phyloP scores from a whole-genome alignment of 2,113 vertebrate genomes.

The Prochilodus magdalenae region DNA sequence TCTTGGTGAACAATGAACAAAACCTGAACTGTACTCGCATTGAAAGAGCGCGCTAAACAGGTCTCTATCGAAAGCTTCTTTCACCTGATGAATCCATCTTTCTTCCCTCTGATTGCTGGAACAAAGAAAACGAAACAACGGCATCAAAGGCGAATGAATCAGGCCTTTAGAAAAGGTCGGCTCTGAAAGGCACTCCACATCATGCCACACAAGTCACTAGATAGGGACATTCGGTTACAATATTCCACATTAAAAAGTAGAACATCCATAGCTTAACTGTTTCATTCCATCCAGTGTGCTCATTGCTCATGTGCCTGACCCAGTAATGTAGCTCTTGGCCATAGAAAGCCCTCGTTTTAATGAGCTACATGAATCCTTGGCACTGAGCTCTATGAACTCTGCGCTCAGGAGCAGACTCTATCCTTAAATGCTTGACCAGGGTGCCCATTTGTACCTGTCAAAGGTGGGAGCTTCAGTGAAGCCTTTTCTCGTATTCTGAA shows the following conservation, averaged over 20 bases:
- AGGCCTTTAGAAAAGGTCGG: background rate
- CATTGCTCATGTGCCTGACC: slow-evolving; percentile 11
- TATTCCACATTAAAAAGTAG: slow-evolving; percentile 9
- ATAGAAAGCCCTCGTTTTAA: slow-evolving; percentile 1
- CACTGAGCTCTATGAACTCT: background rate
- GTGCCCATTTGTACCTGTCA: slow-evolving; percentile 47
- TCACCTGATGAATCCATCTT: too few relatives aligned
- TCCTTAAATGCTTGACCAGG: slow-evolving; percentile 12
- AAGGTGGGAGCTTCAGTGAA: background rate
- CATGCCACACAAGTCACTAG: too few relatives aligned
- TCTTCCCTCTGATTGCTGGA: background rate
- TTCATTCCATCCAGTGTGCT: background rate
- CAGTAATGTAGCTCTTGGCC: background rate
- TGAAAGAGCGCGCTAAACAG: too few relatives aligned
- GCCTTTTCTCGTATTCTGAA: slow-evolving; percentile 16
- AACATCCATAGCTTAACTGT: background rate
- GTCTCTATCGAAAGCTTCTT: too few relatives aligned
- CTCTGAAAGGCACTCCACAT: background rate
- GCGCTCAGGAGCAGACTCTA: background rate
- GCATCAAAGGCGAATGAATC: background rate
- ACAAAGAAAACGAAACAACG: background rate
- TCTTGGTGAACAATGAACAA: background rate
- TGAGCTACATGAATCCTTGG: background rate
- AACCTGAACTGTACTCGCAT: background rate
- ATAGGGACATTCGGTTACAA: background rate